A percentile compares a stretch with the other conserved stretches of the same genome.
Evolutionary conservation across 2,888 invertebrate genomes (phyloP).

Genomic region (Orthosia gothica): DNA sequence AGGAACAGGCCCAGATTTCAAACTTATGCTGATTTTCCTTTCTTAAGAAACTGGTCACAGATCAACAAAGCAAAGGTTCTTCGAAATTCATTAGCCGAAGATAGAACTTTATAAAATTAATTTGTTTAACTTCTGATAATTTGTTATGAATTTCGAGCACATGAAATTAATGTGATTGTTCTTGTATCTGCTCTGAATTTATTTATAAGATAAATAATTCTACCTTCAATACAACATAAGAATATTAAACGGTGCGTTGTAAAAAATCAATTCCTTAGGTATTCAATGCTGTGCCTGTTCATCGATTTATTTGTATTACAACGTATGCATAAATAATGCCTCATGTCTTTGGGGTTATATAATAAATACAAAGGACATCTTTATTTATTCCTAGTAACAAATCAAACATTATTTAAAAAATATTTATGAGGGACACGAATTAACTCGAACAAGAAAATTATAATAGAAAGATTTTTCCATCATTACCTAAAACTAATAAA

Average conservation of each 20-base stretch:
- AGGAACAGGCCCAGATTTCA: slow-evolving; percentile 11
- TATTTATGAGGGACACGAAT: too few relatives aligned
- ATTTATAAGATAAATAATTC: slow-evolving; percentile 20
- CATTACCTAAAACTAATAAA: slow-evolving; percentile 4
- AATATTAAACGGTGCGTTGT: slow-evolving; percentile 30
- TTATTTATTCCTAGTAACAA: neutral
- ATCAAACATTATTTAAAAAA: too few relatives aligned
- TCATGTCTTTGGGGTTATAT: neutral
- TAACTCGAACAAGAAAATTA: neutral
- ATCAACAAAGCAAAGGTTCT: slow-evolving; percentile 44
- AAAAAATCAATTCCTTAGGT: slow-evolving; percentile 2
- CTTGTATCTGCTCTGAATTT: slow-evolving; percentile 44
- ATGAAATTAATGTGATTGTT: slow-evolving; percentile 67
- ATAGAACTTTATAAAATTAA: slow-evolving; percentile 62
- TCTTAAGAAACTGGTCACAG: slow-evolving; percentile 44
- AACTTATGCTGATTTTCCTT: slow-evolving; percentile 5
- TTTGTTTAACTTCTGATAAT: slow-evolving; percentile 63
- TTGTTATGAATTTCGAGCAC: slow-evolving; percentile 57
- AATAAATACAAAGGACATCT: neutral
- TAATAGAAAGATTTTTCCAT: neutral
- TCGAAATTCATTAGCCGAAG: slow-evolving; percentile 41
- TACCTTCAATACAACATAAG: slow-evolving; percentile 33
- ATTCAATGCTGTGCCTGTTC: slow-evolving; percentile 14
- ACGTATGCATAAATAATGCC: slow-evolving; percentile 13
- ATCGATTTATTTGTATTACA: slow-evolving; percentile 37